These are phyloP conservation scores for Lasioglossum albipes DNA, from an alignment of 1,140 invertebrate species.

Conservation along the genomic window DNA sequence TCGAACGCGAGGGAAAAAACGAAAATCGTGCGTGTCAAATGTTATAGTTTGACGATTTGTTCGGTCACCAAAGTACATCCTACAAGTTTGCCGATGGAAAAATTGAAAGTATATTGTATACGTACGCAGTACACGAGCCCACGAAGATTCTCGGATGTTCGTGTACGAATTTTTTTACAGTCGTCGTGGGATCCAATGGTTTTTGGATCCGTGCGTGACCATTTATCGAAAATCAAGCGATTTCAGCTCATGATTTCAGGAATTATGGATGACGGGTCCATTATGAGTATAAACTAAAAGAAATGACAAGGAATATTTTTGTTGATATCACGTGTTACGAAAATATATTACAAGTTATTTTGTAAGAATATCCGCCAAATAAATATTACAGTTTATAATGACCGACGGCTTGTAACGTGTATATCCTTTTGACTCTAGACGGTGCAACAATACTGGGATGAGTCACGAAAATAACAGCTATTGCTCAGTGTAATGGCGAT, in stretches of 20 bases:
- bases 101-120: conserved; percentile 43
- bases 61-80: conserved; percentile 9
- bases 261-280: conserved; percentile 49
- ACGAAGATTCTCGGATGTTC: not conserved
- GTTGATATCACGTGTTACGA: conserved; percentile 67
- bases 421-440: conserved; percentile 8
- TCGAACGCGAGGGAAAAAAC: conserved; percentile 4
- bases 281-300: conserved; percentile 33
- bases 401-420: conserved; percentile 16
- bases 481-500: not conserved
- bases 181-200: conserved; percentile 3
- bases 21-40: conserved; percentile 42
- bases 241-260: conserved; percentile 38
- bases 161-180: conserved; percentile 27
- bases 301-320: conserved; percentile 70
- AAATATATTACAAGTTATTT: conserved; percentile 72
- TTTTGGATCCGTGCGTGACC: conserved; percentile 25
- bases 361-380: conserved; percentile 70
- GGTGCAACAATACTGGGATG: not conserved
- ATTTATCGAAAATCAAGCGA: conserved; percentile 36
- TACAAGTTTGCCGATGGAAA: conserved; percentile 15
- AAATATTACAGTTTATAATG: conserved; percentile 65
- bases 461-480: not conserved
- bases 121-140: not conserved
- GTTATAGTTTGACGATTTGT: conserved; percentile 40